Evolutionary conservation across 2,113 vertebrate species (phyloP).

Genomic region (Lepus americanus): DNA sequence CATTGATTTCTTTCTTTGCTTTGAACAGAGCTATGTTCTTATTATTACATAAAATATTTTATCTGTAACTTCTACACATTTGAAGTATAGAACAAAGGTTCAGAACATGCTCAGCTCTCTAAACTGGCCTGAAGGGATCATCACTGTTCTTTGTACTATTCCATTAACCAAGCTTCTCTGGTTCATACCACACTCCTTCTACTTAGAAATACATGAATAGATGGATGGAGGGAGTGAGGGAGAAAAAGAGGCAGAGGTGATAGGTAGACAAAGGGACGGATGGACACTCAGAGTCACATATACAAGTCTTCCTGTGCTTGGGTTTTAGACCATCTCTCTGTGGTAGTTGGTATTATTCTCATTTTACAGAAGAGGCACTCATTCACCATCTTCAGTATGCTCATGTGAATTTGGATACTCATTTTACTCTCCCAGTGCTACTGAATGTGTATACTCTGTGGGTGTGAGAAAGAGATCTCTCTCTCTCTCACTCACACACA

Average conservation of each 20-base stretch:
- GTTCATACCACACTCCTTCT: not conserved
- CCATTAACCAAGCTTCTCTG: not conserved
- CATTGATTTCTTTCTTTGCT: not conserved
- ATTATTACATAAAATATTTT: not conserved
- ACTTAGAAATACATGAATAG: not conserved
- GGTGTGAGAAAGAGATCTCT: not conserved
- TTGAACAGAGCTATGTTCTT: not conserved
- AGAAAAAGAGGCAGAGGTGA: too few species aligned
- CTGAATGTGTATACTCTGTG: not conserved
- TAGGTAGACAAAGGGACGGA: not conserved
- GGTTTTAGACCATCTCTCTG: not conserved
- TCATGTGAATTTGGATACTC: not conserved
- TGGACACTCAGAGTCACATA: not conserved
- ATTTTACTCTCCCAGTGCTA: not conserved
- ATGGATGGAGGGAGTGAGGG: too few species aligned
- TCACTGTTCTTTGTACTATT: not conserved
- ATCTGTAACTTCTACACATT: not conserved
- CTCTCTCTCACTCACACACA: too few species aligned
- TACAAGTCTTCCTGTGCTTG: not conserved
- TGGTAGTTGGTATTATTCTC: not conserved
- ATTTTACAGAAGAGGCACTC: not conserved
- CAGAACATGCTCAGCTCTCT: not conserved
- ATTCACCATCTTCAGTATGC: not conserved
- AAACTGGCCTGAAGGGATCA: not conserved
- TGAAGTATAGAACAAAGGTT: not conserved